These are phyloP conservation scores for Rattus norvegicus DNA, from an alignment of 2,113 vertebrate genomes.

Conservation along the genomic window GRCr8 NC_086031.1:64427501-64428000, in stretches of 20 bases:
- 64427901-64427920: neutral
- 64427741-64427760: neutral
- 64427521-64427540: neutral
- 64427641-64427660: neutral
- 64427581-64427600: too few species aligned
- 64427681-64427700: neutral
- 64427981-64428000: constrained; percentile 65
- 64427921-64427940: constrained; percentile 53
- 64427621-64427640: too few species aligned
- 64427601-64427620: neutral
- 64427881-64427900: neutral
- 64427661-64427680: neutral
- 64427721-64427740: neutral
- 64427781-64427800: neutral
- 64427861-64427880: neutral
- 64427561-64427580: neutral
- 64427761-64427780: neutral
- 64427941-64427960: constrained; percentile 47
- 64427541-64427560: neutral
- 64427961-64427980: constrained; percentile 80
- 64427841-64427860: neutral
- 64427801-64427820: neutral
- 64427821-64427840: neutral
- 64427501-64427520: neutral
- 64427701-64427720: neutral